Conservation (phyloP, 2,797 vertebrate species). For the Artibeus lituratus region DNA sequence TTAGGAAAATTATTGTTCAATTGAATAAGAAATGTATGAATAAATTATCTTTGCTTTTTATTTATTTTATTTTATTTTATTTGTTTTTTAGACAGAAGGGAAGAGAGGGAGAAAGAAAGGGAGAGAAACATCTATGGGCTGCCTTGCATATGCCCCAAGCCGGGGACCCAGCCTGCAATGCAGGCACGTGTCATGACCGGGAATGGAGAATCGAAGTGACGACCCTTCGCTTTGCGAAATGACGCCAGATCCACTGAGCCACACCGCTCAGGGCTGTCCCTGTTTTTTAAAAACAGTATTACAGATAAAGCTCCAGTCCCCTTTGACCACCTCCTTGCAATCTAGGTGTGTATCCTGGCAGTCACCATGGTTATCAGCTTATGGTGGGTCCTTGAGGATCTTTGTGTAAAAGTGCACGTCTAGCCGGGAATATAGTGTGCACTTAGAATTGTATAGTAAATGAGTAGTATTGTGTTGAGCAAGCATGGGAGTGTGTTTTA, state of each 20-base stretch:
- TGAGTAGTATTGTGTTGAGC: constrained; percentile 53
- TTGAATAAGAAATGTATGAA: neutral
- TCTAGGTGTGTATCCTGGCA: neutral
- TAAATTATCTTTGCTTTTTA: neutral
- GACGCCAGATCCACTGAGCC: neutral
- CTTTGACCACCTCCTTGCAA: neutral
- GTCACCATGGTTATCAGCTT: neutral
- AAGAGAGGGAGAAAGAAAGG: neutral
- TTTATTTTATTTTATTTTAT: neutral
- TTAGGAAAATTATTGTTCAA: neutral
- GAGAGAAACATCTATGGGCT: neutral
- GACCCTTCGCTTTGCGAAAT: neutral
- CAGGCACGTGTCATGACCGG: neutral
- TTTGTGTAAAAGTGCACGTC: neutral
- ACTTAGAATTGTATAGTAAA: neutral
- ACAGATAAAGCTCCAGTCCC: neutral
- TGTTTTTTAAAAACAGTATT: neutral
- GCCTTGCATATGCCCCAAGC: neutral
- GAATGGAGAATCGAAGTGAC: neutral
- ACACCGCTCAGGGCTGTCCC: neutral
- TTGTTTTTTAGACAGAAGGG: neutral
- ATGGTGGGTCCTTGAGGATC: neutral
- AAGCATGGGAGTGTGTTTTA: constrained; percentile 35
- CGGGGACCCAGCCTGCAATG: neutral
- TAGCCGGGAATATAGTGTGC: neutral